Conservation (phyloP, 2,113 vertebrate species). For the Trematocara nigrifrons region DNA sequence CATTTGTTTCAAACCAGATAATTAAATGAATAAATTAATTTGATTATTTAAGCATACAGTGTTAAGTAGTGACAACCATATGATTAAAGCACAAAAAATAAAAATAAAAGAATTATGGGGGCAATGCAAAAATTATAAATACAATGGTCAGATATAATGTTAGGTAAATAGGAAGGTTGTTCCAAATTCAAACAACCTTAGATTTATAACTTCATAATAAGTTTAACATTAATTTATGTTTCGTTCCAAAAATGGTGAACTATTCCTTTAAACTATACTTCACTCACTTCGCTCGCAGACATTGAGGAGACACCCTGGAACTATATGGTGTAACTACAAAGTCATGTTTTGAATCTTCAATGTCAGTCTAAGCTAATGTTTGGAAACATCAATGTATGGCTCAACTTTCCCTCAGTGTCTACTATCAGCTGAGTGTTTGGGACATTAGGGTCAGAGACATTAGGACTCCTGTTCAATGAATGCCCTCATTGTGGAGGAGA, state of each 20-base stretch:
- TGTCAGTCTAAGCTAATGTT: not conserved
- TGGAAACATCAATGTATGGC: constrained; percentile 5
- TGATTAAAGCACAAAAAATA: not conserved
- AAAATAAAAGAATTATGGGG: not conserved
- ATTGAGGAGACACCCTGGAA: not conserved
- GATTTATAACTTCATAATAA: not conserved
- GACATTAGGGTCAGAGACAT: constrained; percentile 20
- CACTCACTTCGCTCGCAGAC: not conserved
- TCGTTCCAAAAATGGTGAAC: rapidly evolving
- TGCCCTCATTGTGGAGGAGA: not conserved
- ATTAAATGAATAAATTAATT: not conserved
- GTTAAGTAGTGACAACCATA: not conserved
- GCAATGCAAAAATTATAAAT: not conserved
- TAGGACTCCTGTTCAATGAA: not conserved
- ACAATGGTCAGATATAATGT: not conserved
- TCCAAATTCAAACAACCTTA: not conserved
- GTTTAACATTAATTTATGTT: not conserved
- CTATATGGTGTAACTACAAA: not conserved
- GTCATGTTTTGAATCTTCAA: not conserved
- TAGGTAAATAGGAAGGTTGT: not conserved
- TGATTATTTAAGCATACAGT: not conserved
- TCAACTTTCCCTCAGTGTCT: constrained; percentile 21
- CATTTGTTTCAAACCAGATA: not conserved
- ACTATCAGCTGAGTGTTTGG: not conserved
- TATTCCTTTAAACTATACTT: not conserved